Percentiles rank a stretch among this genome's conserved stretches.
Conservation (phyloP, 2,888 invertebrate species). For the Epirrhoe alternata region DNA sequence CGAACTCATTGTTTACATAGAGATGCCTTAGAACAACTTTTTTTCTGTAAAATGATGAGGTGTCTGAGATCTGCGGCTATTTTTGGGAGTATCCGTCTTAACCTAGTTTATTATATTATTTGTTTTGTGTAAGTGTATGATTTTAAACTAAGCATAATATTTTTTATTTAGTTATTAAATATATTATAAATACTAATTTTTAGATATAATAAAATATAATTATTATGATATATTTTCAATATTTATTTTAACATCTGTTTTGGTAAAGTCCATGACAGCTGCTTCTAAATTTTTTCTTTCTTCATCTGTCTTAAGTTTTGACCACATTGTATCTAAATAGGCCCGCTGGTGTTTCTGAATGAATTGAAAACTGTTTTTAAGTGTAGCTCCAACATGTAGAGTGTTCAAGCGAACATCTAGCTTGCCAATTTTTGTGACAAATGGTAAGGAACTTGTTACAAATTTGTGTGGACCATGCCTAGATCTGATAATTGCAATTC, state of each 20-base stretch:
- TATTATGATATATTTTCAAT: constrained; percentile 69
- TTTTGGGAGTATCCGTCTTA: too few species aligned
- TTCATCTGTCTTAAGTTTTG: constrained; percentile 85
- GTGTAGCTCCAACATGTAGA: constrained; percentile 90
- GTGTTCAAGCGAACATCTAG: constrained; percentile 86
- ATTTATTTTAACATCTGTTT: constrained; percentile 76
- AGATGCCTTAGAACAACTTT: too few species aligned
- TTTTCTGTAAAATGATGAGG: too few species aligned
- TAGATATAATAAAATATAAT: constrained; percentile 18
- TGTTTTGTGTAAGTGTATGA: not conserved
- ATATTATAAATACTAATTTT: not conserved
- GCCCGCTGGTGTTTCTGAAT: constrained; percentile 88
- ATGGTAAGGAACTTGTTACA: constrained; percentile 88
- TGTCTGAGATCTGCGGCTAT: too few species aligned
- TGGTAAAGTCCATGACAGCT: constrained; percentile 77
- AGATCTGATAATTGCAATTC: constrained; percentile 89
- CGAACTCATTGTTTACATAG: too few species aligned
- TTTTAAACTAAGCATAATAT: constrained; percentile 25
- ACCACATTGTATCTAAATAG: constrained; percentile 87
- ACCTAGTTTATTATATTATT: too few species aligned
- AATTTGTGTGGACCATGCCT: constrained; percentile 91
- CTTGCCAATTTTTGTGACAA: constrained; percentile 88
- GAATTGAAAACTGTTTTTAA: constrained; percentile 91
- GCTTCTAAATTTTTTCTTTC: constrained; percentile 85
- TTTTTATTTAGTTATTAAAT: not conserved